Evolutionary conservation across 2,888 invertebrate genomes (phyloP), one percentile per base, ranked within the genome.

Genomic region (Hydrotaea diabolus): DNA sequence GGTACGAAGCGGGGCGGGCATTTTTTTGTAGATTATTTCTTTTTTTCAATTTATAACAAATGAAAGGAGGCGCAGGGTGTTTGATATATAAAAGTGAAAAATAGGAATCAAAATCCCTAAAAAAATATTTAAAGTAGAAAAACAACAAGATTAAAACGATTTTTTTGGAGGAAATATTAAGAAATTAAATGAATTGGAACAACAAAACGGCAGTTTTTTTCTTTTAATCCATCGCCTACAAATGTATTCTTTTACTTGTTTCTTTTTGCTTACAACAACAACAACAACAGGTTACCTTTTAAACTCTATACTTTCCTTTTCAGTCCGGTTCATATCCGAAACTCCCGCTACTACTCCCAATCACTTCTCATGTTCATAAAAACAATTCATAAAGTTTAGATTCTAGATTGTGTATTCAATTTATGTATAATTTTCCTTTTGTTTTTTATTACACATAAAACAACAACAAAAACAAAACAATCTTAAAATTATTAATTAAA

Each of bases 141-240:
- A 69, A 46, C 57, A 46, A 43, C 43, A 46, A 15, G 17, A 1
- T 26, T n/a, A 46, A 13, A 15, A 39, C n/a, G n/a, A 55, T 23
- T 73, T 21, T 74, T 21, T 74, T 74, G 43, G 59, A 23, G 17
- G 31, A n/a, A 80, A 78, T 78, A 86, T 77, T 53, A 31, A 73
- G 81, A 75, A 81, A 81, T 59, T 55, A 62, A 86, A 85, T 85
- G 77, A 80, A 83, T 80, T 81, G 77, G 82, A 82, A 53, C 74
- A 55, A 62, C 78, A 76, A 78, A 80, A 80, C 64, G 79, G 79
- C 83, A 77, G 83, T 82, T 85, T 86, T 80, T 82, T 80, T 80
- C 84, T 75, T 82, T 83, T 83, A 81, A 82, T 82, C 77, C 86
- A 85, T 80, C 84, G 87, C 83, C 83, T 77, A 62, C 53, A 82